Conservation (phyloP, 2,113 vertebrate species). For the Synchiropus splendidus region DNA sequence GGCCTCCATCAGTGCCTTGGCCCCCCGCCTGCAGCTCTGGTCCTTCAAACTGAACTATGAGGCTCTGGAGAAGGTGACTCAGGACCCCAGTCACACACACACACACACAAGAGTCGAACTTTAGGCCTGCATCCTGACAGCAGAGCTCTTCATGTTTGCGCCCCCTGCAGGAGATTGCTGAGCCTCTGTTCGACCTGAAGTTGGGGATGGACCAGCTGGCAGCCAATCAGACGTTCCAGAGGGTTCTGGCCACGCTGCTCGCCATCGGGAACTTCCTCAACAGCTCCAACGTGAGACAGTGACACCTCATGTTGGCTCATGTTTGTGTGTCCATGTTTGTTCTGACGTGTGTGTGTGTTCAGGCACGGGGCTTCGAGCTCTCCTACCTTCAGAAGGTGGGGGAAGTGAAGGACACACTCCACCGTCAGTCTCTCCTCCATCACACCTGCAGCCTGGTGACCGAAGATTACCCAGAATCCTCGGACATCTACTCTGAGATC, state of each 20-base stretch:
- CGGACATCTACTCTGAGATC: slow-evolving; percentile 90
- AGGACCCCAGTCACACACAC: not conserved
- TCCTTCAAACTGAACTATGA: slow-evolving; percentile 94
- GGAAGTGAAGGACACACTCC: slow-evolving; percentile 95
- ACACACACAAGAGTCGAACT: too few relatives aligned
- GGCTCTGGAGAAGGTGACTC: slow-evolving; percentile 82
- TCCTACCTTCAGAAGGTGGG: slow-evolving; percentile 93
- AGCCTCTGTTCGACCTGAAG: slow-evolving; percentile 91
- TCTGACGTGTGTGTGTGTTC: slow-evolving; percentile 8
- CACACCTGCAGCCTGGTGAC: slow-evolving; percentile 84
- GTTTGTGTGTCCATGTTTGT: slow-evolving; percentile 8
- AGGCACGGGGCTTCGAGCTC: slow-evolving; percentile 93
- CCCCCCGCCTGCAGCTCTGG: slow-evolving; percentile 87
- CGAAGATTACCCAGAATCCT: slow-evolving; percentile 79
- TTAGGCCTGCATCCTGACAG: too few relatives aligned
- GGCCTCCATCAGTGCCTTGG: slow-evolving; percentile 80
- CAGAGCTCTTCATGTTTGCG: too few relatives aligned
- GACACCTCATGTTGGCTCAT: not conserved
- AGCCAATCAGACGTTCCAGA: slow-evolving; percentile 84
- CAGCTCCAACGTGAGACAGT: slow-evolving; percentile 73
- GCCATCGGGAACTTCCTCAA: slow-evolving; percentile 95
- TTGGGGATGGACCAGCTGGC: slow-evolving; percentile 90
- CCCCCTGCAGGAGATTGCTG: slow-evolving; percentile 80
- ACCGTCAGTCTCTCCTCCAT: slow-evolving; percentile 85
- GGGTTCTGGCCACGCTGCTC: slow-evolving; percentile 83